Percentiles rank a stretch among this genome's conserved stretches.
Conservation (phyloP, 2,113 vertebrate genomes). For the Aptenodytes patagonicus region DNA sequence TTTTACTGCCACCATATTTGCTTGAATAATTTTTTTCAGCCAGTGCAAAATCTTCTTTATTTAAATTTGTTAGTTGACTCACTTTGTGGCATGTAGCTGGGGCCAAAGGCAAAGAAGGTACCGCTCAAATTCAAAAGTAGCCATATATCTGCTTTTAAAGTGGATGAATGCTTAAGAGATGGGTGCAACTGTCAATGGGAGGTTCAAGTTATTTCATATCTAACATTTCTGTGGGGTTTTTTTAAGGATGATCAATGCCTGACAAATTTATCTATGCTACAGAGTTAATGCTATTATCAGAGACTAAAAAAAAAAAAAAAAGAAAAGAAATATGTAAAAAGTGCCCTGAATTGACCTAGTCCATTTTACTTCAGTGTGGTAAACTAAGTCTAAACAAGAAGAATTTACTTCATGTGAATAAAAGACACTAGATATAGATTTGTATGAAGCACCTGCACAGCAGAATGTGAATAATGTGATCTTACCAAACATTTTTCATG, state of each 20-base stretch:
- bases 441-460: neutral
- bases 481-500: neutral
- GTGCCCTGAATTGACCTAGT: neutral
- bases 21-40: conserved; percentile 47
- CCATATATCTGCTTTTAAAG: neutral
- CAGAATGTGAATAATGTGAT: neutral
- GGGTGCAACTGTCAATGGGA: neutral
- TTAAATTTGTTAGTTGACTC: conserved; percentile 41
- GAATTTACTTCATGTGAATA: neutral
- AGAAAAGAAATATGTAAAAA: neutral
- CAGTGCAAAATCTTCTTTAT: conserved; percentile 18
- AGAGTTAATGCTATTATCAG: neutral
- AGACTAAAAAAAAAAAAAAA: neutral
- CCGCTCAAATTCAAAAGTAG: neutral
- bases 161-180: neutral
- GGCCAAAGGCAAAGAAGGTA: neutral
- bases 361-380: neutral
- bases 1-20: conserved; percentile 40
- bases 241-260: neutral
- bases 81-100: neutral
- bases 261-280: neutral
- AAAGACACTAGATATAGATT: neutral
- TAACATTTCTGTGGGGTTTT: neutral
- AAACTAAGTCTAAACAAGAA: neutral
- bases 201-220: neutral